Evolutionary conservation across 2,888 invertebrate species (phyloP).

Genomic region (Dasysyrphus albostriatus): DNA sequence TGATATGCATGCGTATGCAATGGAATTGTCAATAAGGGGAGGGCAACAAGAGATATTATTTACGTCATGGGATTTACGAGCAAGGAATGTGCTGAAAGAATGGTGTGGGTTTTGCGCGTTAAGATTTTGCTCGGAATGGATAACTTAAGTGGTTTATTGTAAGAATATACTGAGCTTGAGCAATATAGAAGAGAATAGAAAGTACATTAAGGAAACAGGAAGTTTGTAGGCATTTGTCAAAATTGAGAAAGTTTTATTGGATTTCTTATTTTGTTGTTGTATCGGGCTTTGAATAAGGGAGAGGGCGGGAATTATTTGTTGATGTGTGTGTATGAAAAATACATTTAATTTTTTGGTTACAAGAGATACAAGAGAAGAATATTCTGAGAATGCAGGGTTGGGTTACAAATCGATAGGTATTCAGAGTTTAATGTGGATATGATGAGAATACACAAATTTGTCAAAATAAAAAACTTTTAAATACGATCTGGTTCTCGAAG

Average conservation of each 20-base stretch:
- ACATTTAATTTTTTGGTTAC: neutral
- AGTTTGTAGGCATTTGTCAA: constrained; percentile 37
- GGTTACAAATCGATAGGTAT: neutral
- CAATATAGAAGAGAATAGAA: neutral
- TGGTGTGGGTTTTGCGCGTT: constrained; percentile 59
- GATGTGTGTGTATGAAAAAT: neutral
- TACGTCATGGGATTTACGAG: constrained; percentile 62
- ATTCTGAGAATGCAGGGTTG: neutral
- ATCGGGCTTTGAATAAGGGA: constrained; percentile 1
- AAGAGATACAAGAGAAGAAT: neutral
- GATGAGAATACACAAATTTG: too few species aligned
- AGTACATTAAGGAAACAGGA: constrained; percentile 33
- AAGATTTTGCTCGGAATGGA: constrained; percentile 16
- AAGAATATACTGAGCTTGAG: constrained; percentile 9
- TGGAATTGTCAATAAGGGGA: neutral
- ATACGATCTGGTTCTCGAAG: too few species aligned
- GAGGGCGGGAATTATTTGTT: neutral
- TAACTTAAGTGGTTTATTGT: constrained; percentile 27
- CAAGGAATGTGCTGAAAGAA: constrained; percentile 32
- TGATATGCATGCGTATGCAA: constrained; percentile 68
- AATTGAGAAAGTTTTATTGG: constrained; percentile 41
- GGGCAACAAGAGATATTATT: constrained; percentile 30
- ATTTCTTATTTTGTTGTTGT: neutral
- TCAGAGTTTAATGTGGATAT: too few species aligned
- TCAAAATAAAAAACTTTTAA: too few species aligned